Evolutionary conservation across 2,113 vertebrate genomes (phyloP).

Genomic region (Henicopernis longicauda): DNA sequence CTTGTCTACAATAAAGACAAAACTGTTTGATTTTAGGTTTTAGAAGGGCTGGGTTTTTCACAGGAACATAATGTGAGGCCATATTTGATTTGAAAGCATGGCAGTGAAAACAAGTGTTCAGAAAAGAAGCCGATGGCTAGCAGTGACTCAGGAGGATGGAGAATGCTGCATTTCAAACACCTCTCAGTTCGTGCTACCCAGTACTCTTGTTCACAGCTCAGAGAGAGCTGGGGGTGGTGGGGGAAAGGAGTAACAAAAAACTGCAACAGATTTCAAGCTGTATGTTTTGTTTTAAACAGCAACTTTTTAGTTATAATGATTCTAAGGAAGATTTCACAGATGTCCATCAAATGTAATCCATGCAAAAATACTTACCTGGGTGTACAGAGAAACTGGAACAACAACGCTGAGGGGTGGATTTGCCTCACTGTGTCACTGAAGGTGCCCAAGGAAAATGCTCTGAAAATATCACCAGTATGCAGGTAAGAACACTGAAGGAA

Average conservation of each 20-base stretch:
- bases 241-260: neutral
- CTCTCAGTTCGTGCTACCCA: constrained; percentile 13
- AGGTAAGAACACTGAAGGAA: neutral
- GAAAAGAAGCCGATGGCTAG: neutral
- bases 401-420: neutral
- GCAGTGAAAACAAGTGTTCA: constrained; percentile 7
- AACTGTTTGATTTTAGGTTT: neutral
- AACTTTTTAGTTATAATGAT: neutral
- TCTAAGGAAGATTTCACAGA: neutral
- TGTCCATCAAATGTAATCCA: neutral
- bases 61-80: neutral
- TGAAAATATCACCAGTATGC: neutral
- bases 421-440: neutral
- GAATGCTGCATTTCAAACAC: constrained; percentile 20
- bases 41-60: neutral
- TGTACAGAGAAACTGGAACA: neutral
- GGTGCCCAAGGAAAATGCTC: neutral
- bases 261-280: constrained; percentile 17
- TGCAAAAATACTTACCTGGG: neutral
- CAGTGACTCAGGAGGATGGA: constrained; percentile 16
- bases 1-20: neutral
- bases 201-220: constrained; percentile 16
- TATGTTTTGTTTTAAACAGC: neutral
- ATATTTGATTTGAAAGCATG: neutral
- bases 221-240: constrained; percentile 32